A percentile compares a stretch with the other conserved stretches of the same genome.
Evolutionary conservation across 1,140 invertebrate species (phyloP).

Genomic region (Philotrypesis tridentata): DNA sequence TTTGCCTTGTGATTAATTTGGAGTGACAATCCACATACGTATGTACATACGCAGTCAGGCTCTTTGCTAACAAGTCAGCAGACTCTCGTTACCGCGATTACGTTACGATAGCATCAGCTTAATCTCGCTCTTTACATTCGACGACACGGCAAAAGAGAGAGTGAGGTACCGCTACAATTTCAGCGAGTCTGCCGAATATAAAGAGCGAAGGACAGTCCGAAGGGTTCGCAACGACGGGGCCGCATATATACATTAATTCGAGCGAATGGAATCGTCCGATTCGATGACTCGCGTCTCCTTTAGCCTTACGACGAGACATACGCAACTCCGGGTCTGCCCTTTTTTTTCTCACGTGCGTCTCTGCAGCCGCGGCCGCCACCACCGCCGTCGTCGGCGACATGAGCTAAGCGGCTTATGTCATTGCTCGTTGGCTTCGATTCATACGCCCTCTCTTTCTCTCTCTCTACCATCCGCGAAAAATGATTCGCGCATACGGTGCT

Average conservation of each 20-base stretch:
- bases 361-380: too few relatives aligned
- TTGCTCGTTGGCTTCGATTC: slow-evolving; percentile 41
- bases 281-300: slow-evolving; percentile 16
- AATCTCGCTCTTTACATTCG: background rate
- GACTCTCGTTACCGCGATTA: too few relatives aligned
- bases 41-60: too few relatives aligned
- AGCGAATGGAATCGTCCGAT: slow-evolving; percentile 9
- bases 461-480: background rate
- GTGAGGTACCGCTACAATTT: background rate
- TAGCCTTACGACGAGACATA: background rate
- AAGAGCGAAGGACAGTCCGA: background rate
- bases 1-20: too few relatives aligned
- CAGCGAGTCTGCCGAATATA: background rate
- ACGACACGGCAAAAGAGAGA: too few relatives aligned
- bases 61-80: too few relatives aligned
- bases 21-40: too few relatives aligned
- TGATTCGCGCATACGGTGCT: slow-evolving; percentile 31
- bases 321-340: background rate
- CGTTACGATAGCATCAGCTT: too few relatives aligned
- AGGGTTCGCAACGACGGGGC: too few relatives aligned
- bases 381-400: background rate
- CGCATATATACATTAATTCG: too few relatives aligned
- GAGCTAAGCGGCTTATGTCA: slow-evolving; percentile 40
- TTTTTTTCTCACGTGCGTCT: slow-evolving; percentile 16
- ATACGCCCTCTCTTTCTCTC: background rate